Evolutionary conservation across 1,140 invertebrate species (phyloP).

Genomic region (Bombyx mori): ASM3026992v2 NC_085117.1:14362001-14362500

Average conservation of each 20-base stretch:
- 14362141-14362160: conserved; percentile 66
- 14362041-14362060: conserved; percentile 57
- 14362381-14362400: conserved; percentile 32
- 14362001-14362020: conserved; percentile 1
- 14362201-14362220: conserved; percentile 50
- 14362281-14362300: conserved; percentile 64
- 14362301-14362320: conserved; percentile 24
- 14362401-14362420: conserved; percentile 11
- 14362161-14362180: conserved; percentile 69
- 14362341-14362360: conserved; percentile 53
- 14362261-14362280: conserved; percentile 70
- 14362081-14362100: conserved; percentile 66
- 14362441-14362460: no score
- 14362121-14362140: conserved; percentile 63
- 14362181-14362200: conserved; percentile 61
- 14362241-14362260: conserved; percentile 68
- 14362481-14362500: no score
- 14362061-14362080: conserved; percentile 54
- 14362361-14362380: conserved; percentile 55
- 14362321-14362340: conserved; percentile 52
- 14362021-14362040: conserved; percentile 13
- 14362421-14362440: background rate
- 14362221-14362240: conserved; percentile 67
- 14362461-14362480: no score
- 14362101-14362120: conserved; percentile 59